Evolutionary conservation across 1,140 invertebrate genomes (phyloP), one percentile per base, ranked within the genome.

Genomic region (Episyrphus balteatus): DNA sequence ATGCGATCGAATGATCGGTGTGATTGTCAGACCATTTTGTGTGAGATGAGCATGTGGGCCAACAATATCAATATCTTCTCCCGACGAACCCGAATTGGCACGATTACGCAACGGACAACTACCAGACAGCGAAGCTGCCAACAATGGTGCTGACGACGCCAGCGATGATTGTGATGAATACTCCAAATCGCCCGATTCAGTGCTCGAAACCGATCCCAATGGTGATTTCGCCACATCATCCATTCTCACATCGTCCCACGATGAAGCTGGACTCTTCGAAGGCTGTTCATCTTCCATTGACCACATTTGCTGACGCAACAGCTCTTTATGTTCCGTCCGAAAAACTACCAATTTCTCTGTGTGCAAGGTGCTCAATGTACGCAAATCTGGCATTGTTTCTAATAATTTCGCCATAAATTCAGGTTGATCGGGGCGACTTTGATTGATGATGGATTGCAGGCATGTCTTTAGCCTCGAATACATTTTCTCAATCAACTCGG

Each of bases 281-380:
- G 69, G 74, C 54, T 66, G 73, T 45, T 76, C 80, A 54, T 82
- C 79, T 58, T 81, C 79, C 56, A 75, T 73, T 39, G 73, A 72
- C 78, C 76, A 78, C 73, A 78, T 74, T 48, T 80, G 77, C 51
- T 84, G 83, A 43, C 85, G 76, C 52, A 84, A 69, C 57, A 84
- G 75, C 56, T 87, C 84, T 62, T 87, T 87, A 57, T 89, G 85
- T 65, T 90, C 84, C 15, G 88, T 88, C 60, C 91, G 89, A 71
- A 91, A 92, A 1, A 92, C 92, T 13, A 97, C 75, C 21, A 96
- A 73, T 66, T 97, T 97, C 63, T 97, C 94, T 1, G 92, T 94
- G 65, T 97, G 94, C 11, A 98, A 76, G 3, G 92, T 95, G 71
- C 96, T 97, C 34, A 97, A 72, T 1, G 93, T 97, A 51, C 92